Evolutionary conservation across 2,797 vertebrate genomes (phyloP).

Genomic region (Melanotaenia maccullochi): DNA sequence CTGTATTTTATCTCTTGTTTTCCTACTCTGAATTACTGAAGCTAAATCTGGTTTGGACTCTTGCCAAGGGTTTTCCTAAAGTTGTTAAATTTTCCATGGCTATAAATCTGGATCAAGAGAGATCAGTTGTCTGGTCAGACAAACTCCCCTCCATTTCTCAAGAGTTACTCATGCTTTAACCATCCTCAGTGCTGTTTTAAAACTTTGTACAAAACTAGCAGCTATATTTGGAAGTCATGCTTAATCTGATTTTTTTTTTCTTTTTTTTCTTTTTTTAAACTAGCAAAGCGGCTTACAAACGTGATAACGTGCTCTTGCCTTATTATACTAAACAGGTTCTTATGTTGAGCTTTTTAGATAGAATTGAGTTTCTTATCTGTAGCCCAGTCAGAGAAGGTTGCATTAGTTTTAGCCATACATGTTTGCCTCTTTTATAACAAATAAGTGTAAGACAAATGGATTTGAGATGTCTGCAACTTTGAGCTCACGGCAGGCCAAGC

Average conservation of each 20-base stretch:
- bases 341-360: constrained; percentile 3
- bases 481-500: constrained; percentile 29
- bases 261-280: background rate
- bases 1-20: constrained; percentile 1
- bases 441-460: background rate
- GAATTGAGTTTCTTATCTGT: background rate
- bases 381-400: background rate
- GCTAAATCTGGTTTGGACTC: constrained; percentile 46
- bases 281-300: background rate
- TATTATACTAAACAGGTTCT: background rate
- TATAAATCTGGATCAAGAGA: constrained; percentile 68
- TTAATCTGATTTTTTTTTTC: constrained; percentile 11
- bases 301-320: constrained; percentile 2
- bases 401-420: constrained; percentile 6
- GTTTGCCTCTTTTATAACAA: background rate
- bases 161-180: constrained; percentile 42
- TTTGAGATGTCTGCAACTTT: background rate
- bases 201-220: constrained; percentile 10
- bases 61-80: constrained; percentile 51
- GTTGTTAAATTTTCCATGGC: constrained; percentile 65
- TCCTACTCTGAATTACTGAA: constrained; percentile 15
- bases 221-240: constrained; percentile 39
- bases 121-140: constrained; percentile 41
- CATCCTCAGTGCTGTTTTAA: constrained; percentile 7
- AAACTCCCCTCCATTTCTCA: constrained; percentile 42